Percentiles rank a stretch among this genome's conserved stretches.
These are phyloP conservation scores for Drosophila histrio DNA, from an alignment of 2,888 invertebrate species.

Conservation along the genomic window DNA sequence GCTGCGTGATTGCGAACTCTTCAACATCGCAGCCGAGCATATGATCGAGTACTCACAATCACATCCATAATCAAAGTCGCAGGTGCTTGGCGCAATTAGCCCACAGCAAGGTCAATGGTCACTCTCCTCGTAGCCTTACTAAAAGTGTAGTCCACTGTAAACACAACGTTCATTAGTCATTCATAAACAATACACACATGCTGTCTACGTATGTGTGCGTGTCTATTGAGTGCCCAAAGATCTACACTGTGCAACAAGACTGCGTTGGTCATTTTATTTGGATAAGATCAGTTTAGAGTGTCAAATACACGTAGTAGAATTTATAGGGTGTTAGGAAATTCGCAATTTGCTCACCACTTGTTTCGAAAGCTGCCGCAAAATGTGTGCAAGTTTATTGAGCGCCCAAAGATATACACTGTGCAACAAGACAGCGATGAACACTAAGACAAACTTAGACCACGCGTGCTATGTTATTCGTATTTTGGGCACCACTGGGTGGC, in stretches of 20 bases:
- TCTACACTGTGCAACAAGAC: constrained; percentile 42
- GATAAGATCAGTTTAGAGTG: constrained; percentile 2
- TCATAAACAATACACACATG: constrained; percentile 29
- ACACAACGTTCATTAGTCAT: constrained; percentile 53
- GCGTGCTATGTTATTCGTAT: too few relatives aligned
- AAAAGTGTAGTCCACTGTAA: constrained; percentile 18
- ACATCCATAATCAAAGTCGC: not conserved
- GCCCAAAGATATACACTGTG: too few relatives aligned
- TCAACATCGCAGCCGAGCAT: not conserved
- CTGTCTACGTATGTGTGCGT: not conserved
- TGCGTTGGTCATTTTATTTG: not conserved
- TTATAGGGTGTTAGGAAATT: too few relatives aligned
- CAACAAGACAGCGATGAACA: too few relatives aligned
- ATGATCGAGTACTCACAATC: constrained; percentile 28
- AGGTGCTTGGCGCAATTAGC: constrained; percentile 49
- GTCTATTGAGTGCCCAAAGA: constrained; percentile 37
- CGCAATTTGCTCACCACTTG: too few relatives aligned
- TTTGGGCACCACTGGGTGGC: too few relatives aligned
- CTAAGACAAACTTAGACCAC: too few relatives aligned
- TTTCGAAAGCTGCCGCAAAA: too few relatives aligned
- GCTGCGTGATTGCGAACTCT: constrained; percentile 23
- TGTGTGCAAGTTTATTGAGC: too few relatives aligned
- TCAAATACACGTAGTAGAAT: too few relatives aligned
- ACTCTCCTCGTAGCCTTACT: constrained; percentile 6
- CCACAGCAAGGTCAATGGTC: constrained; percentile 66